These are phyloP conservation scores for Anarrhichthys ocellatus DNA, from an alignment of 2,113 vertebrate genomes.

Conservation along the genomic window DNA sequence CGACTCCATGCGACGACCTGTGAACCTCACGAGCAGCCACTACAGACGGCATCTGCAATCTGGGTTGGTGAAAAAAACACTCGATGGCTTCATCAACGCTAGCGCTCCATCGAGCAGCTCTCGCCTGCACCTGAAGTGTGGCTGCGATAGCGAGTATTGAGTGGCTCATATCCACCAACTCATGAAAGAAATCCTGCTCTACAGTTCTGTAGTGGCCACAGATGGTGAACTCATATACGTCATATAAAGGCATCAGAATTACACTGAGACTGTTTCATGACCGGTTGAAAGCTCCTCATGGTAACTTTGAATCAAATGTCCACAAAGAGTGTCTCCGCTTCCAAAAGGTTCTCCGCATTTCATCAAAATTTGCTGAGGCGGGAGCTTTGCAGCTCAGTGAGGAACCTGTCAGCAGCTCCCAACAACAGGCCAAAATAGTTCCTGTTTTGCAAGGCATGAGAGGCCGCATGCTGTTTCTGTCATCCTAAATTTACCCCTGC, in stretches of 20 bases:
- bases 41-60: background rate
- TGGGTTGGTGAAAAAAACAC: conserved; percentile 6
- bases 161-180: background rate
- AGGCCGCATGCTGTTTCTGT: conserved; percentile 7
- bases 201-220: background rate
- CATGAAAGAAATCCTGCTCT: background rate
- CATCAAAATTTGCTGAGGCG: background rate
- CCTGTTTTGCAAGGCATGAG: background rate
- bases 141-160: background rate
- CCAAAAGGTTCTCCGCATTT: background rate
- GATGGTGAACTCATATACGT: background rate
- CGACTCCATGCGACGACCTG: no score
- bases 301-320: background rate
- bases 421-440: conserved; percentile 15
- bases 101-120: conserved; percentile 6
- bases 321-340: background rate
- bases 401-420: background rate
- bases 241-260: no score
- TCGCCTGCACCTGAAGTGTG: background rate
- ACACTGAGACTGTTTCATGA: no score
- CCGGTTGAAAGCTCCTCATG: no score
- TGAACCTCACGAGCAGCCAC: background rate
- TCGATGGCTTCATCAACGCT: background rate
- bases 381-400: background rate
- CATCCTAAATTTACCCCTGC: conserved; percentile 28